These are phyloP conservation scores for Mesochorus sp. DNA, from an alignment of 2,888 invertebrate genomes.

Conservation along the genomic window DNA sequence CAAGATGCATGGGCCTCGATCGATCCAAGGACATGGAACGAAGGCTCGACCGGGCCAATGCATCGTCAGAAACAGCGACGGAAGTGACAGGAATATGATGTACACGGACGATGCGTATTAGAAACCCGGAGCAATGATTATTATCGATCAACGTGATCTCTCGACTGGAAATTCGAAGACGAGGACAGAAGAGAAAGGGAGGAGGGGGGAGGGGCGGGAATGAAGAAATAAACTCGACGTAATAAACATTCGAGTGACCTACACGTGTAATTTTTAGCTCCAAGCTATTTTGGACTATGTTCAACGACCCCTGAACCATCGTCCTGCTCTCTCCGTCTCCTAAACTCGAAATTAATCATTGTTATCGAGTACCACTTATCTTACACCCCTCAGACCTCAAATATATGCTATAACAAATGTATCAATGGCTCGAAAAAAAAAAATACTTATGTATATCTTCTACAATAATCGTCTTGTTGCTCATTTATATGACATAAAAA, in stretches of 20 bases:
- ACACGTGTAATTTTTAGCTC: background rate
- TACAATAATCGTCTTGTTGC: background rate
- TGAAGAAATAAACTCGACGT: background rate
- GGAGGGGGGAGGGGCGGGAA: background rate
- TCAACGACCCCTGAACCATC: conserved; percentile 38
- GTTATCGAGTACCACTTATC: conserved; percentile 15
- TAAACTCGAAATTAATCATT: conserved; percentile 13
- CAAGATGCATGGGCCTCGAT: conserved; percentile 43
- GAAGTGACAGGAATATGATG: conserved; percentile 12
- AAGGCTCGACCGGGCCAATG: conserved; percentile 13
- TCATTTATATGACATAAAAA: background rate
- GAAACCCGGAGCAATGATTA: conserved; percentile 35
- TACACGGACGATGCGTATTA: conserved; percentile 13
- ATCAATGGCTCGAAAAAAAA: too few relatives aligned
- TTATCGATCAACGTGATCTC: conserved; percentile 49
- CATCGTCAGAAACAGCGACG: conserved; percentile 8
- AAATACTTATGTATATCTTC: background rate
- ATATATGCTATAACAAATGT: background rate
- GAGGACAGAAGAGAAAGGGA: conserved; percentile 1
- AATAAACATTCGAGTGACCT: conserved; percentile 40
- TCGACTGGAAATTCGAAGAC: conserved; percentile 41
- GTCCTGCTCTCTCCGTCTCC: background rate
- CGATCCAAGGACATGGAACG: conserved; percentile 8
- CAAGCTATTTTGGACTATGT: background rate
- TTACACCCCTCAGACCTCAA: background rate